Percentiles rank a stretch among this genome's conserved stretches.
Evolutionary conservation across 2,888 invertebrate species (phyloP).

Genomic region (Eilema griseolum): DNA sequence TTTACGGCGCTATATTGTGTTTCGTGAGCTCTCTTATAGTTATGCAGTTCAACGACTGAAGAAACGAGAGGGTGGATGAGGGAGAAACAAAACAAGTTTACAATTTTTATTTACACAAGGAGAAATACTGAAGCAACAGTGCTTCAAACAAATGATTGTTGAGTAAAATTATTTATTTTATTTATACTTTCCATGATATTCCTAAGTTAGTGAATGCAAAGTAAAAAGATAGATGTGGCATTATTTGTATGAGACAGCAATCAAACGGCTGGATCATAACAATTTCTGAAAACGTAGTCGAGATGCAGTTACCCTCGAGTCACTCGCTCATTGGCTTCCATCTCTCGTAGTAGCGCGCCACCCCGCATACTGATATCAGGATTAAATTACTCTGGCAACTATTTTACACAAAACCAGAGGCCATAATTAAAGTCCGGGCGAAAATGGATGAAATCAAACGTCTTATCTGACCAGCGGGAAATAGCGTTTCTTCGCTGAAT

Average conservation of each 20-base stretch:
- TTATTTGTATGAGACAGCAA: slow-evolving; percentile 56
- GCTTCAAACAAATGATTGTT: slow-evolving; percentile 47
- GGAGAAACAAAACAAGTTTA: slow-evolving; percentile 79
- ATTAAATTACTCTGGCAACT: slow-evolving; percentile 86
- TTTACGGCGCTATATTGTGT: slow-evolving; percentile 86
- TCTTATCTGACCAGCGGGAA: slow-evolving; percentile 85
- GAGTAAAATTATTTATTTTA: slow-evolving; percentile 22
- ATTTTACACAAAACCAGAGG: slow-evolving; percentile 86
- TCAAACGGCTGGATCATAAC: slow-evolving; percentile 55
- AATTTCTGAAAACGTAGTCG: slow-evolving; percentile 57
- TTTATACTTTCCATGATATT: slow-evolving; percentile 17
- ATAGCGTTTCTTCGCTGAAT: slow-evolving; percentile 85
- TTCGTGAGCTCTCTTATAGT: slow-evolving; percentile 79
- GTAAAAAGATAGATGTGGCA: slow-evolving; percentile 26
- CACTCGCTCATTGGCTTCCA: slow-evolving; percentile 67
- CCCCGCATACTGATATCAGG: slow-evolving; percentile 82
- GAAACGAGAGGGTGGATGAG: slow-evolving; percentile 78
- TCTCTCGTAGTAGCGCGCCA: slow-evolving; percentile 71
- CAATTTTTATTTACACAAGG: slow-evolving; percentile 68
- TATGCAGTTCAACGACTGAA: slow-evolving; percentile 85
- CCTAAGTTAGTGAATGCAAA: slow-evolving; percentile 17
- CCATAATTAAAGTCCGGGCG: slow-evolving; percentile 85
- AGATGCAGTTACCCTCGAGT: slow-evolving; percentile 52
- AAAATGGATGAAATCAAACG: slow-evolving; percentile 86
- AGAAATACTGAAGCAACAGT: slow-evolving; percentile 56